phyloP scores from a whole-genome alignment of 2,888 invertebrate species.

The Hypsopygia costalis region DNA sequence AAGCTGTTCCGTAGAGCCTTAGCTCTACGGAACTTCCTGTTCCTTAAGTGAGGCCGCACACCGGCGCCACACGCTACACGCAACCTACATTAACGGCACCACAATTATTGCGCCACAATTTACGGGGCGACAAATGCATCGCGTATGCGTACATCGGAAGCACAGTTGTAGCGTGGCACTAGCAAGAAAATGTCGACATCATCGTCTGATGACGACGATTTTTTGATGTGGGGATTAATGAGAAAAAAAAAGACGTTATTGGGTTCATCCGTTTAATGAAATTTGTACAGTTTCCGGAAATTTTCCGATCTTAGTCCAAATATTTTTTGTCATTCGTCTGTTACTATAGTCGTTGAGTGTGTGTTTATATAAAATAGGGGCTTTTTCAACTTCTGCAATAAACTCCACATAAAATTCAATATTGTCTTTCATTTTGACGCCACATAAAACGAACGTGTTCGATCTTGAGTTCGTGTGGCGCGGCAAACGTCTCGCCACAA shows the following conservation, averaged over 20 bases:
- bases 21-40: no score
- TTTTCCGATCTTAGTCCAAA: conserved; percentile 3
- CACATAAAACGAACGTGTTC: background rate
- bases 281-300: background rate
- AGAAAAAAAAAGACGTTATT: background rate
- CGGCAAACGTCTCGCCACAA: background rate
- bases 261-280: background rate
- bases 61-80: background rate
- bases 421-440: background rate
- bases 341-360: conserved; percentile 7
- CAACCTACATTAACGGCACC: background rate
- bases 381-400: conserved; percentile 12
- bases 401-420: conserved; percentile 14
- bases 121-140: background rate
- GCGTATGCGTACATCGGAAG: background rate
- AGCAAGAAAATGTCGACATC: no score
- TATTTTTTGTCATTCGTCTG: conserved; percentile 11
- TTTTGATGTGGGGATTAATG: background rate
- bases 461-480: background rate
- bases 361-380: conserved; percentile 12
- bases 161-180: background rate
- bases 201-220: background rate
- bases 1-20: no score
- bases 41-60: background rate
- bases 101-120: background rate